A percentile compares a stretch with the other conserved stretches of the same genome.
These are phyloP conservation scores for Scotopteryx bipunctaria DNA, from an alignment of 2,888 invertebrate species.

Conservation along the genomic window DNA sequence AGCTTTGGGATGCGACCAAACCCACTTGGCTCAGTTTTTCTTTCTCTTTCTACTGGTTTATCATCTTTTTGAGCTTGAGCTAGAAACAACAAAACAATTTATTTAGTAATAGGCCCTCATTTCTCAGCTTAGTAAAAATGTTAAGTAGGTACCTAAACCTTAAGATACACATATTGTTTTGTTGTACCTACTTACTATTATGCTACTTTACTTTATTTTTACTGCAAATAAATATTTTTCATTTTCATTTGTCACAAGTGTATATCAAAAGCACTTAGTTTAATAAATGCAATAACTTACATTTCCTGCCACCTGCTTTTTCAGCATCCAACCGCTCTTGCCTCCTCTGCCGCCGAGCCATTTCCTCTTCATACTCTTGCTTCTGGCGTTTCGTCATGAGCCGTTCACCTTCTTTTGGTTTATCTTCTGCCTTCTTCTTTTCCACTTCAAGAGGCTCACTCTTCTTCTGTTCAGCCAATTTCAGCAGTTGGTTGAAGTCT, in stretches of 20 bases:
- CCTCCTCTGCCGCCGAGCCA: slow-evolving; percentile 83
- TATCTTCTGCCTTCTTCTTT: slow-evolving; percentile 65
- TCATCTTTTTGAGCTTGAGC: slow-evolving; percentile 59
- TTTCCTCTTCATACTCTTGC: slow-evolving; percentile 88
- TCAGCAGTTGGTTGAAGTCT: slow-evolving; percentile 90
- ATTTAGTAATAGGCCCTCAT: too few species aligned
- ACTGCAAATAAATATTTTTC: too few species aligned
- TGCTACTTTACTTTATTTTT: too few species aligned
- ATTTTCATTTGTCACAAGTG: too few species aligned
- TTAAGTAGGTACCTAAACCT: too few species aligned
- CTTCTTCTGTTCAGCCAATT: slow-evolving; percentile 93
- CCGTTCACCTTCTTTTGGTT: slow-evolving; percentile 84
- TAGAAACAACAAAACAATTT: too few species aligned
- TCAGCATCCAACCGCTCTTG: slow-evolving; percentile 69
- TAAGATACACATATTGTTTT: too few species aligned
- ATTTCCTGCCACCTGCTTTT: slow-evolving; percentile 52
- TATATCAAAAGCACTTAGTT: too few species aligned
- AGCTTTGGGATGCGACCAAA: slow-evolving; percentile 82
- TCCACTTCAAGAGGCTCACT: slow-evolving; percentile 87
- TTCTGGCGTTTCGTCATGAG: slow-evolving; percentile 92
- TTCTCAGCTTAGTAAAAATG: too few species aligned
- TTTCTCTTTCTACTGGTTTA: slow-evolving; percentile 59
- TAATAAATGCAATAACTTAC: too few species aligned
- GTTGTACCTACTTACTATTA: too few species aligned
- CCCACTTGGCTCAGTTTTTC: slow-evolving; percentile 56